Base-by-base conservation (phyloP, 2,888 invertebrate species). In the Salpingus planirostris region DNA sequence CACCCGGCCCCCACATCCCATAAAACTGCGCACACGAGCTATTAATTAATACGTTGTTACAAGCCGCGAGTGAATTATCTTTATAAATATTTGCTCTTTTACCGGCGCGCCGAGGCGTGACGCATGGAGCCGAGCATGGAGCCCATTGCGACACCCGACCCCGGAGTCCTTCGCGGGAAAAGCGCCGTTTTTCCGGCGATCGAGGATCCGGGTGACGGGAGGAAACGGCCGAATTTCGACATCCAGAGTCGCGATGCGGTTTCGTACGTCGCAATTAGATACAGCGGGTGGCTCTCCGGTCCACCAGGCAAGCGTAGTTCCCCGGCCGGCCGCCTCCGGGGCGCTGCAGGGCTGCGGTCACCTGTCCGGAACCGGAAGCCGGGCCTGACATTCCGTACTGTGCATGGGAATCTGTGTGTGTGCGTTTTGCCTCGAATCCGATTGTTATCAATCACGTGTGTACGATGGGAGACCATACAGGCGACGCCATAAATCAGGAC, bases 321-420 rank as follows among this genome's bases (percentile, higher is more conserved):
- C 57, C 45, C 57, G 60, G 58, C 57, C 58, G 56, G 59, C 60
- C 57, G 46, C 48, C 33, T n/a, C n/a, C n/a, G n/a, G n/a, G n/a
- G n/a, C n/a, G 43, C 49, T 47, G 50, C 52, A 53, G 45, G 50
- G 45, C 50, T 52, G 56, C 54, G 58, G 57, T 61, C 63, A 63
- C 62, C 62, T 64, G 63, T 49, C 59, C 60, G 62, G 62, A 63
- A 63, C 59, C 60, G 64, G 64, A 64, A 64, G 54, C 60, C 57
- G 50, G 57, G 54, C 57, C 53, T 55, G 57, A 41, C 50, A 51
- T 54, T 54, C 53, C 50, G 47, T 46, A 37, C 31, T 18, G 7
- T 49, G 49, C 52, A 58, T 58, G 60, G 55, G 60, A 60, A 60
- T 60, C 58, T 56, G 49, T 41, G 37, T 32, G 18, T 33, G 31